phyloP scores from a whole-genome alignment of 2,888 invertebrate genomes.

The Brachyopa scutellaris region DNA sequence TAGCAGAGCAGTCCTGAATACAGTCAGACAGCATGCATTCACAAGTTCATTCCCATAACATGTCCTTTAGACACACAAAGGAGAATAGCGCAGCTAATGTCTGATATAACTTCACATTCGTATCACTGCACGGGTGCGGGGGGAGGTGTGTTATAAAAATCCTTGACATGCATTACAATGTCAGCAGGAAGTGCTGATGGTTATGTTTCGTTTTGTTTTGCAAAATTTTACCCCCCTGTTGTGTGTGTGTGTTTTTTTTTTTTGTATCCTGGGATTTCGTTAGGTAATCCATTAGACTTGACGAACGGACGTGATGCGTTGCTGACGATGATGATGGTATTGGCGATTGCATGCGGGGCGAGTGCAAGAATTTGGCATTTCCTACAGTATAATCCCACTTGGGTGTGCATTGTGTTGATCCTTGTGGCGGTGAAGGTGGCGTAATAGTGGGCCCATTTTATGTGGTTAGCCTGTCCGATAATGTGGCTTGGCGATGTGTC shows the following conservation, averaged over 20 bases:
- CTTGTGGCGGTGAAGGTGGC: background rate
- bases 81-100: slow-evolving; percentile 52
- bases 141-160: slow-evolving; percentile 67
- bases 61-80: slow-evolving; percentile 57
- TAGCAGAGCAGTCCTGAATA: slow-evolving; percentile 18
- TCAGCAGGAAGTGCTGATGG: slow-evolving; percentile 74
- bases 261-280: slow-evolving; percentile 31
- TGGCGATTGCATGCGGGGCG: slow-evolving; percentile 13
- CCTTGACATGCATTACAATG: slow-evolving; percentile 75
- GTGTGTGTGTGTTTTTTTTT: slow-evolving; percentile 13
- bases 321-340: slow-evolving; percentile 60
- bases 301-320: slow-evolving; percentile 69
- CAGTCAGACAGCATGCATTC: slow-evolving; percentile 50
- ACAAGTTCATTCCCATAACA: slow-evolving; percentile 68
- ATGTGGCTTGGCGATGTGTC: slow-evolving; percentile 52
- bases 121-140: slow-evolving; percentile 4
- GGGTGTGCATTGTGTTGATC: slow-evolving; percentile 27
- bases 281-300: slow-evolving; percentile 69
- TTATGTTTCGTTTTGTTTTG: slow-evolving; percentile 72
- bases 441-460: slow-evolving; percentile 25
- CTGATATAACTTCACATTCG: slow-evolving; percentile 31
- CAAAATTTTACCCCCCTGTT: slow-evolving; percentile 10
- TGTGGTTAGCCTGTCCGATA: slow-evolving; percentile 54
- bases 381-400: slow-evolving; percentile 50
- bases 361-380: slow-evolving; percentile 10